Percentiles rank a stretch among this genome's conserved stretches.
phyloP scores from a whole-genome alignment of 1,140 invertebrate genomes.

The Drosophila littoralis region DNA sequence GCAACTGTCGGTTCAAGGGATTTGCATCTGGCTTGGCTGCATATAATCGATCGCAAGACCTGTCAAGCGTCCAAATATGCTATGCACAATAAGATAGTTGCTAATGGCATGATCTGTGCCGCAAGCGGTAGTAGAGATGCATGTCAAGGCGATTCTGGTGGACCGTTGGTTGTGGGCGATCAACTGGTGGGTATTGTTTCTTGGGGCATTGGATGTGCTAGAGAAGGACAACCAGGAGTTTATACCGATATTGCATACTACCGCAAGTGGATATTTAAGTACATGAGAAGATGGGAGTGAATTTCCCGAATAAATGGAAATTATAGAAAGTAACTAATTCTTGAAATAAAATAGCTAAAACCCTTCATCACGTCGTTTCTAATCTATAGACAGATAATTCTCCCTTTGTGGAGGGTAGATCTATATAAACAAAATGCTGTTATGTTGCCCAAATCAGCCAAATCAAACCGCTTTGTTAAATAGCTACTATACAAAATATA shows the following conservation, averaged over 20 bases:
- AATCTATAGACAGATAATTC: no score
- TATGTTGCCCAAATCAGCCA: no score
- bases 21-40: neutral
- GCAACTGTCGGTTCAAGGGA: no score
- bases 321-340: neutral
- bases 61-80: neutral
- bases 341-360: no score
- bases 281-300: neutral
- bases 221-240: neutral
- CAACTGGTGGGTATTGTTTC: neutral
- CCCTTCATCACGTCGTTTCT: no score
- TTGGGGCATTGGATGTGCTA: constrained; percentile 1
- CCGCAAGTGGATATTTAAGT: neutral
- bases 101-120: neutral
- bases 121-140: neutral
- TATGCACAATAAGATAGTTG: rapidly evolving
- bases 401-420: no score
- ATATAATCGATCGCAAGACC: neutral
- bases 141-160: constrained; percentile 2
- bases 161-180: neutral
- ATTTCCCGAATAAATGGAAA: no score
- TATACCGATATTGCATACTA: neutral
- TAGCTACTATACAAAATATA: no score
- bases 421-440: no score
- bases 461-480: no score